Conservation (phyloP, 2,888 invertebrate species). For the Caenorhabditis virilis region DNA sequence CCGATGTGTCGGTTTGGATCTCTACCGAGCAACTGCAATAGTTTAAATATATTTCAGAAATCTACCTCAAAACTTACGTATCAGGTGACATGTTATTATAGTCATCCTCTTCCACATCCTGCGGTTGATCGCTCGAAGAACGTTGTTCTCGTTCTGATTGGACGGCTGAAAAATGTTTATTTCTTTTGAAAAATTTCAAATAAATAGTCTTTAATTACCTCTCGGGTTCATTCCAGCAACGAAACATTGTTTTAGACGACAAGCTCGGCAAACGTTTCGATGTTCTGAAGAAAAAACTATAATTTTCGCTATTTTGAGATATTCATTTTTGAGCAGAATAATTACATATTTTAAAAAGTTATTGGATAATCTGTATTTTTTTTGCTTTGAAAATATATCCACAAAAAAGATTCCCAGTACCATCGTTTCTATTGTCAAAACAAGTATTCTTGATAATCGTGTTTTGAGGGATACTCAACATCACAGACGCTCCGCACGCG, state of each 20-base stretch:
- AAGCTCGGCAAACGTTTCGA: conserved; percentile 62
- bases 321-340: too few relatives aligned
- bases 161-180: conserved; percentile 39
- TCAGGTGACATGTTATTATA: conserved; percentile 32
- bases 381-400: too few relatives aligned
- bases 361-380: too few relatives aligned
- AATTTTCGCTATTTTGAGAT: too few relatives aligned
- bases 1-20: conserved; percentile 42
- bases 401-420: too few relatives aligned
- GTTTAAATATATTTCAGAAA: background rate
- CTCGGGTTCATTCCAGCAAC: conserved; percentile 62
- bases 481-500: too few relatives aligned
- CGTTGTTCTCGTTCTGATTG: conserved; percentile 52
- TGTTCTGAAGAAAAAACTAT: conserved; percentile 60
- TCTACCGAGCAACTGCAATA: conserved; percentile 37
- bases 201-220: conserved; percentile 14
- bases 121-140: conserved; percentile 13
- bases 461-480: too few relatives aligned
- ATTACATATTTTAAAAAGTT: too few relatives aligned
- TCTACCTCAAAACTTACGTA: conserved; percentile 4
- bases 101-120: conserved; percentile 41
- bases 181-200: too few relatives aligned
- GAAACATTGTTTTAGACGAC: conserved; percentile 58
- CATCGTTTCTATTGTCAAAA: too few relatives aligned
- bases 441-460: too few relatives aligned